A percentile compares a stretch with the other conserved stretches of the same genome.
phyloP scores from a whole-genome alignment of 2,113 vertebrate genomes.

The Caretta caretta region DNA sequence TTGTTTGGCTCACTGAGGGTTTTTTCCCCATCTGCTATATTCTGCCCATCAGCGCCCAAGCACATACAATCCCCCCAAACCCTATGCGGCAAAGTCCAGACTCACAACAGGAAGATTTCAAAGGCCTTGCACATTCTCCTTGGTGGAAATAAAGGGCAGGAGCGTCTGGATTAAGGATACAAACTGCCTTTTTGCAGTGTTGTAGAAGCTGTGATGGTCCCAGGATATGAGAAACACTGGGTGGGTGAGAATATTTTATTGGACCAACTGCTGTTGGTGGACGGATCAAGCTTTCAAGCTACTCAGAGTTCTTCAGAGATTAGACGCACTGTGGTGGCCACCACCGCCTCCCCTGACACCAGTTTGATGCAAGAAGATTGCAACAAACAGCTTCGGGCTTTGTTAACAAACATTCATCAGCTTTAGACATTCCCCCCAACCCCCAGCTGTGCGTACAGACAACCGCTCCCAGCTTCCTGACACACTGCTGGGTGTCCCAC shows the following conservation, averaged over 20 bases:
- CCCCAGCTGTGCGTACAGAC: not conserved
- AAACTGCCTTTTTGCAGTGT: not conserved
- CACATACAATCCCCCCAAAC: not conserved
- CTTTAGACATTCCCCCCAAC: not conserved
- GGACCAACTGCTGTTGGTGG: not conserved
- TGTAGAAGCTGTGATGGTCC: not conserved
- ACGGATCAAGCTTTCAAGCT: not conserved
- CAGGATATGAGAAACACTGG: not conserved
- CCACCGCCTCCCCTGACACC: not conserved
- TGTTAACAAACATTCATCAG: not conserved
- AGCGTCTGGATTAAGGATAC: not conserved
- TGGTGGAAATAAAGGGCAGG: not conserved
- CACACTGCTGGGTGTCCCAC: fast-evolving
- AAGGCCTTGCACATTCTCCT: not conserved
- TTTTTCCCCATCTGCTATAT: not conserved
- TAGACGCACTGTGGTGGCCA: not conserved
- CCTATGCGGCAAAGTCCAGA: not conserved
- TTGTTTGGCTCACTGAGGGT: not conserved
- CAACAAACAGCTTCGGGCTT: not conserved
- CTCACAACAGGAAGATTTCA: not conserved
- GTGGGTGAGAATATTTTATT: not conserved
- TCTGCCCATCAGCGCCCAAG: not conserved
- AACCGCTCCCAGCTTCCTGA: not conserved
- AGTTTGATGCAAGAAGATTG: not conserved
- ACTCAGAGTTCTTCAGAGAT: not conserved